Base-by-base conservation (phyloP, 1,140 invertebrate genomes). In the Cepaea nemoralis region DNA sequence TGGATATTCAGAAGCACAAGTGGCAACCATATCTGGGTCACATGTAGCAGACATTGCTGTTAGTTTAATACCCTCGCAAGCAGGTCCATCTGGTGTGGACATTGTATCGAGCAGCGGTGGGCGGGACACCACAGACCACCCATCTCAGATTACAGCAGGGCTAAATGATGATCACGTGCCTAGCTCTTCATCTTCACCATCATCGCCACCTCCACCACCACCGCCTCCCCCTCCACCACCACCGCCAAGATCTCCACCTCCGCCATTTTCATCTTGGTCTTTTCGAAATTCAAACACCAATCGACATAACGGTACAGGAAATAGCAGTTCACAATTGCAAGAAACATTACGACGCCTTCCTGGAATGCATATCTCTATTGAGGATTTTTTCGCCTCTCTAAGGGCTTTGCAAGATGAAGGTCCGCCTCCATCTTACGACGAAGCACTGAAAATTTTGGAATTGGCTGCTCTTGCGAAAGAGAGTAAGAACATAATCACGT, bases 381-480 rank as follows among this genome's bases (percentile, higher is more conserved):
- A 77, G 39, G 75, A 77, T 16, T 48, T 75, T 55, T 63, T 77
- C 37, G 31, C 42, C 55, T 59, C 48, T 66, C 33, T 63, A 6
- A 31, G 48, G 31, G 22, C 5, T 3, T 39, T 33, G 31, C 48
- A 24, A 63, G 75, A 77, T 33, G 40, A 59, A 33, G 19, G n/a
- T 5, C 75, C 75, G 16, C 75, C 75, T 24, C 75, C 75, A 5
- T 63, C 75, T 37, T 77, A 77, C n/a, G 75, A 77, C 8, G 75
- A 77, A 63, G 75, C 75, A 22, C 55, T 77, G 2, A 77, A 77
- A 63, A 77, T 77, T 66, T 24, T 77, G 55, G 75, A 77, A 33
- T 35, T 6, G 2, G 75, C 75, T 1, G 40, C 35, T 24, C 45
- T 75, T 1, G 16, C 40, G 19, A 37, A 63, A 27, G 69, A 71